A percentile compares a stretch with the other conserved stretches of the same genome.
Conservation (phyloP, 2,113 vertebrate genomes). For the Ictidomys tridecemlineatus region DNA sequence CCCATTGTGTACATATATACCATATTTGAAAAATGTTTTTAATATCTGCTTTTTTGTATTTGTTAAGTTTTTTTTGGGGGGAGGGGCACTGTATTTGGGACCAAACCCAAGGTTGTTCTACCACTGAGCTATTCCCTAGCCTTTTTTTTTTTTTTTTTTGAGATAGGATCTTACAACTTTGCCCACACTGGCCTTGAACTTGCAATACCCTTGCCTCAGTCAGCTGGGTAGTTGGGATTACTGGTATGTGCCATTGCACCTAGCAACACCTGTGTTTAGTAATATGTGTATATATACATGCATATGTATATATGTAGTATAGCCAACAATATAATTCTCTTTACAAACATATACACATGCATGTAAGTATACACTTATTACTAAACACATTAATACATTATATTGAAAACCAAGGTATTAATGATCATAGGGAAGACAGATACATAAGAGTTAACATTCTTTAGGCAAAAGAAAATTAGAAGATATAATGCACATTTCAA, state of each 20-base stretch:
- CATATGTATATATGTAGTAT: not conserved
- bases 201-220: not conserved
- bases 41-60: too few relatives aligned
- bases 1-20: too few relatives aligned
- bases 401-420: constrained; percentile 11
- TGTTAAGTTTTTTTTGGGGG: too few relatives aligned
- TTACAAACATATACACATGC: not conserved
- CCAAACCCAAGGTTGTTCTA: not conserved
- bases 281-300: too few relatives aligned
- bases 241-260: not conserved
- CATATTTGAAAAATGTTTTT: too few relatives aligned
- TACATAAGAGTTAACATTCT: not conserved
- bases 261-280: not conserved
- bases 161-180: not conserved
- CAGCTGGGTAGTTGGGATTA: not conserved
- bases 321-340: not conserved
- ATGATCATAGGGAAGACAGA: not conserved
- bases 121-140: too few relatives aligned
- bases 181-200: not conserved
- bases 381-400: not conserved
- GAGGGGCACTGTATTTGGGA: not conserved
- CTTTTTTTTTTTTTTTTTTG: not conserved
- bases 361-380: not conserved
- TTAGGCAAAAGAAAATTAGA: constrained; percentile 1
- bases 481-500: not conserved